Evolutionary conservation across 2,888 invertebrate species (phyloP).

Genomic region (Cataglyphis altisquamis): DNA sequence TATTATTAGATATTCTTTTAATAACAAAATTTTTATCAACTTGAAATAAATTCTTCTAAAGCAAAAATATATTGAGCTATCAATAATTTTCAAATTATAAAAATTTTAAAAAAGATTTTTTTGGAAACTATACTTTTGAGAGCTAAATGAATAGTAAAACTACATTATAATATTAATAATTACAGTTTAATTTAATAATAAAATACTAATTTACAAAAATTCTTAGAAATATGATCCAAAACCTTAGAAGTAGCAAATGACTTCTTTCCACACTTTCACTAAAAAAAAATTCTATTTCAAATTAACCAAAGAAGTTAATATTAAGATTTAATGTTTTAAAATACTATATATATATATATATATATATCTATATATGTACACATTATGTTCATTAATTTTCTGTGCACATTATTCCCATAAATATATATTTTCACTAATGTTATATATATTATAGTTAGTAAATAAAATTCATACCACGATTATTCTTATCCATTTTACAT

Average conservation of each 20-base stretch:
- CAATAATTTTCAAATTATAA: neutral
- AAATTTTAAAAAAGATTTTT: neutral
- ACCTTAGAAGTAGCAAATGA: neutral
- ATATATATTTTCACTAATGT: neutral
- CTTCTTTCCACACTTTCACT: neutral
- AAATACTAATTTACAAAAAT: neutral
- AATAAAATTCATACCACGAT: conserved; percentile 85
- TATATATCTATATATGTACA: neutral
- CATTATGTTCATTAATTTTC: neutral
- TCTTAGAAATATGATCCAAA: neutral
- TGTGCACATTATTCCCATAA: neutral
- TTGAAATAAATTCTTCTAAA: neutral
- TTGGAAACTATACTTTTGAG: neutral
- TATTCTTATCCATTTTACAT: conserved; percentile 93
- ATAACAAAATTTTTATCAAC: neutral
- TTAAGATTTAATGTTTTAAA: neutral
- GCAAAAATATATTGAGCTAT: neutral
- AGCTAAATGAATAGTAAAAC: neutral
- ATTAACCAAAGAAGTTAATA: neutral
- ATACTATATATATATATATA: neutral
- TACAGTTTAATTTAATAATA: conserved; percentile 1
- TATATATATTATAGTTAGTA: neutral
- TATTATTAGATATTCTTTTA: neutral
- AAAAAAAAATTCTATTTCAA: neutral
- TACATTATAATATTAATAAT: neutral